These are phyloP conservation scores for Ericerus pela DNA, from an alignment of 1,140 invertebrate genomes.

Conservation along the genomic window DNA sequence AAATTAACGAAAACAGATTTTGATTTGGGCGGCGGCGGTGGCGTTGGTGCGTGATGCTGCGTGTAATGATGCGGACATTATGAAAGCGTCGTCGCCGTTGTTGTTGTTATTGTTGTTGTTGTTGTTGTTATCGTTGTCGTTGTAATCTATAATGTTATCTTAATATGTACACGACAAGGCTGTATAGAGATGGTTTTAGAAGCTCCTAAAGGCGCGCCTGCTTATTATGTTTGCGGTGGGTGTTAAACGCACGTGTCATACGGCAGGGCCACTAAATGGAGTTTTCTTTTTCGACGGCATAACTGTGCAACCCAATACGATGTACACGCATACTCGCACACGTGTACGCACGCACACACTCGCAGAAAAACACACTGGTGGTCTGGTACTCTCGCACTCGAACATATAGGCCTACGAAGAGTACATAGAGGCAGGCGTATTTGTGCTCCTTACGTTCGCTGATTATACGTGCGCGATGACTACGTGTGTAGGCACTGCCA, in stretches of 20 bases:
- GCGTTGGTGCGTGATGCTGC: conserved; percentile 6
- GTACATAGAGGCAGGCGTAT: not conserved
- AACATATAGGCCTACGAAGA: not conserved
- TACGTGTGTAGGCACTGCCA: too few relatives aligned
- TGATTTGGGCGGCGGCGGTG: not conserved
- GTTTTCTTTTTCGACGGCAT: not conserved
- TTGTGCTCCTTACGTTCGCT: too few relatives aligned
- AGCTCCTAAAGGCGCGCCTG: not conserved
- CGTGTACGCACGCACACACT: not conserved
- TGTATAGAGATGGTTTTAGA: not conserved
- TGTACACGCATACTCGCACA: not conserved
- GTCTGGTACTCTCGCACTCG: too few relatives aligned
- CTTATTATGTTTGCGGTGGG: conserved; percentile 9
- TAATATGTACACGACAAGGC: conserved; percentile 7
- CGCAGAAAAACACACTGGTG: not conserved
- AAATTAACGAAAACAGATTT: conserved; percentile 4
- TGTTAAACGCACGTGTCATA: conserved; percentile 11
- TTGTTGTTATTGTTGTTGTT: too few relatives aligned
- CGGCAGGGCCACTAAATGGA: conserved; percentile 2
- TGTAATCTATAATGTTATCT: conserved; percentile 11
- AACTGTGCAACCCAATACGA: not conserved
- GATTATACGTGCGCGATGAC: too few relatives aligned
- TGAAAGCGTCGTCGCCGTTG: not conserved
- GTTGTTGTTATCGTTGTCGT: too few relatives aligned
- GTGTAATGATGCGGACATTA: conserved; percentile 9